Percentiles rank a stretch among this genome's conserved stretches.
phyloP scores from a whole-genome alignment of 2,797 vertebrate species.

The Synanceia verrucosa region DNA sequence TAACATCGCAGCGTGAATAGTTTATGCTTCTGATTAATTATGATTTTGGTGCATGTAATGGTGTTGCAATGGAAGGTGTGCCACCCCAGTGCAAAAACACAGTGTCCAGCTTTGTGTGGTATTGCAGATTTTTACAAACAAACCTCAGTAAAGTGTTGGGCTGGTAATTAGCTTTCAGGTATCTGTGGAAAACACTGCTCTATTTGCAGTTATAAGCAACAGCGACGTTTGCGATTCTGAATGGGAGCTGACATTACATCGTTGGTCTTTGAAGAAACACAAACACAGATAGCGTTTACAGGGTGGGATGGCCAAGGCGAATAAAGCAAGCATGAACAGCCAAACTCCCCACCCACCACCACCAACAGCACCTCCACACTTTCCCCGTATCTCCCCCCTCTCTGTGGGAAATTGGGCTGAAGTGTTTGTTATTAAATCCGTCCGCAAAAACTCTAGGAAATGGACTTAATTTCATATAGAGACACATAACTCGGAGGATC shows the following conservation, averaged over 20 bases:
- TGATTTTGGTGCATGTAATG: background rate
- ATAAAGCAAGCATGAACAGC: slow-evolving; percentile 53
- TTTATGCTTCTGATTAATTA: background rate
- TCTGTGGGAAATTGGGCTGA: slow-evolving; percentile 78
- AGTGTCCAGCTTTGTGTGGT: background rate
- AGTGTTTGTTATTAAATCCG: slow-evolving; percentile 87
- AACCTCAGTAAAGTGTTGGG: background rate
- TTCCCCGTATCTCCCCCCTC: slow-evolving; percentile 12
- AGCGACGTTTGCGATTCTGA: background rate
- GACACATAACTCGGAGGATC: slow-evolving; percentile 83
- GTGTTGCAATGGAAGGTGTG: background rate
- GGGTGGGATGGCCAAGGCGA: background rate
- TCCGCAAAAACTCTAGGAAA: slow-evolving; percentile 84
- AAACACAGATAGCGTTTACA: slow-evolving; percentile 6
- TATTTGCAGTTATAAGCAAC: slow-evolving; percentile 5
- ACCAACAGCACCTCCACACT: background rate
- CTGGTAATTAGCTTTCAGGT: slow-evolving; percentile 22
- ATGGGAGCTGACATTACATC: slow-evolving; percentile 25
- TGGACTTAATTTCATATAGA: slow-evolving; percentile 84
- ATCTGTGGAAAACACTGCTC: slow-evolving; percentile 7
- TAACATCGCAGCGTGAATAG: background rate
- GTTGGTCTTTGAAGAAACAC: slow-evolving; percentile 24
- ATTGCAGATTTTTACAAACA: background rate
- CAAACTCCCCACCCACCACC: background rate
- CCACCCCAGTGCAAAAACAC: background rate